Evolutionary conservation across 2,888 invertebrate genomes (phyloP), one percentile per base, ranked within the genome.

Genomic region (Pseudococcus jackbeardsleyi): DNA sequence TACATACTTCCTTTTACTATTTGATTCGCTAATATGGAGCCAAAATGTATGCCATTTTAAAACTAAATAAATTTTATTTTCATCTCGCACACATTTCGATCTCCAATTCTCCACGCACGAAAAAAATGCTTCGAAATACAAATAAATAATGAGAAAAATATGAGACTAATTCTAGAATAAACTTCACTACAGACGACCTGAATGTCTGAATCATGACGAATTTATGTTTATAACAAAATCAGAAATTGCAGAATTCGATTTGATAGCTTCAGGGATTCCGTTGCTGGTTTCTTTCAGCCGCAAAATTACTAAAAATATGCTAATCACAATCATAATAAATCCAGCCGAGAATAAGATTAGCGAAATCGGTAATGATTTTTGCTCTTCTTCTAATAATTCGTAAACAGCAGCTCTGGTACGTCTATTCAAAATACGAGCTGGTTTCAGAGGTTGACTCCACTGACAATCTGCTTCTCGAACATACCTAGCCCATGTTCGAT

Each of bases 401-500:
- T 86, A 86, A 0, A 86, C 22, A 15, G 86, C 88, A 17, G 88
- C 46, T 77, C 88, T 39, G 72, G 84, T 68, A 26, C 84, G 85
- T 48, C 88, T 42, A 39, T 88, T 88, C 54, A 88, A 33, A 11
- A 89, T 89, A 48, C 89, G 89, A 19, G 90, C 88, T 39, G 89
- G 89, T 84, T 89, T 89, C 15, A 89, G 82, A 12, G 79, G 84
- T 6, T 86, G 50, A 15, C 88, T 89, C 68, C 89, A 89, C 1
- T 89, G 87, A 17, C 90, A 90, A 84, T 90, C 90, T 0, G 90
- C 90, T 82, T 90, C 90, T 12, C 90, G 89, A 12, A 90, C 90
- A 89, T 94, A 95, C 91, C 95, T 95, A 0, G 95, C 95, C 95
- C 95, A 95, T 0, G 95, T 95, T 90, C 95, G 93, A 90, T 93